Evolutionary conservation across 2,888 invertebrate genomes (phyloP), one percentile per base, ranked within the genome.

Genomic region (Myathropa florea): DNA sequence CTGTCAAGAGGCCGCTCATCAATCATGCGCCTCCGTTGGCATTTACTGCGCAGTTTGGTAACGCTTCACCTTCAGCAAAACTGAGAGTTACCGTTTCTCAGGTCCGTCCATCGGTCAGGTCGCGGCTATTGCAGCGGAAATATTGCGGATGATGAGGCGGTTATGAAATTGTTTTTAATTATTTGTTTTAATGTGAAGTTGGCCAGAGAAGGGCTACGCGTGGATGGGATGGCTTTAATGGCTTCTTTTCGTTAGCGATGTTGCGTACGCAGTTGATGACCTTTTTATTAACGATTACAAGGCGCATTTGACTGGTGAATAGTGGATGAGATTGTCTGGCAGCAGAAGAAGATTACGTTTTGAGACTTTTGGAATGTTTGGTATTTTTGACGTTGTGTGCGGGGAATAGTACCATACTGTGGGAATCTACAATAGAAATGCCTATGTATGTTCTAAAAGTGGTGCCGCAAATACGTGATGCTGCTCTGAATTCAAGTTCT

Each of bases 101-200:
- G 39, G 55, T 33, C 61, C 36, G 39, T 57, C 33, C 73, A 55
- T 55, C 61, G 53, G 53, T 77, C 18, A 9, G 60, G 57, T 33
- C 39, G 59, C 30, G 55, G 12, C 14, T 64, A 70, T 75, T 70
- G 60, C 80, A 71, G 57, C 61, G 53, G 75, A 76, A 67, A 65
- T 80, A 80, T 71, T 80, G 60, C 75, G 60, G 75, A 75, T 70
- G 70, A 75, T 59, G 18, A 33, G 65, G 57, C 26, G n/a, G 30
- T 80, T 84, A 71, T 76, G 84, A 67, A 80, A 84, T 76, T 39
- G 53, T 59, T 68, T 68, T 75, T 60, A 71, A 65, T 73, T 83
- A 75, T 83, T 76, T 64, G 65, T 78, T 73, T 79, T 79, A 68
- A 59, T 68, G 63, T 65, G 59, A 23, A 70, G 55, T 26, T 33